A percentile compares a stretch with the other conserved stretches of the same genome.
Conservation (phyloP, 92 coral and sea anemone genomes). For the Metridium senile region DNA sequence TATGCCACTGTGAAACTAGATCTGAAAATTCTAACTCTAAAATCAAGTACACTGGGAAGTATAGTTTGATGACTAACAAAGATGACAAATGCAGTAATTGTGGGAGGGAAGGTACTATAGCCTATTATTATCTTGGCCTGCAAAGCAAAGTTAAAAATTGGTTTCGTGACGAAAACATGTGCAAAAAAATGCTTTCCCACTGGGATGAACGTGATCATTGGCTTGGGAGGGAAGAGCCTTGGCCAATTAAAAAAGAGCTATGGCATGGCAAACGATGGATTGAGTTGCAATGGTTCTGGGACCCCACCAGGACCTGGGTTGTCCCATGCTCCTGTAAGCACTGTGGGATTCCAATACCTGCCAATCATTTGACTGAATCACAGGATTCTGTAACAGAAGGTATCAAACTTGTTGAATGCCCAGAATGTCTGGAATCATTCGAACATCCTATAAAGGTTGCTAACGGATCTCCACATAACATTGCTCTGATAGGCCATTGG, state of each 20-base stretch:
- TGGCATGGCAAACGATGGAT: slow-evolving; percentile 49
- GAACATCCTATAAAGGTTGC: slow-evolving; percentile 29
- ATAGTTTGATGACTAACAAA: slow-evolving; percentile 53
- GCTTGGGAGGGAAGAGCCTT: slow-evolving; percentile 44
- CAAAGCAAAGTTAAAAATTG: slow-evolving; percentile 46
- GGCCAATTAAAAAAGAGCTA: slow-evolving; percentile 29
- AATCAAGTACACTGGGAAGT: slow-evolving; percentile 49
- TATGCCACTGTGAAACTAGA: slow-evolving; percentile 27
- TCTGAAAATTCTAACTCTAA: neutral
- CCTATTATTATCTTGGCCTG: slow-evolving; percentile 33
- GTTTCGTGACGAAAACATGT: slow-evolving; percentile 15
- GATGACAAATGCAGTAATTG: slow-evolving; percentile 52
- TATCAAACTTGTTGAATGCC: slow-evolving; percentile 50
- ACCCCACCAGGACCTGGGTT: slow-evolving; percentile 23
- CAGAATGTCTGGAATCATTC: slow-evolving; percentile 40
- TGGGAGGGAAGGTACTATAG: slow-evolving; percentile 14
- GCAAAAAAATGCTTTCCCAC: slow-evolving; percentile 54
- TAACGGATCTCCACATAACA: slow-evolving; percentile 56
- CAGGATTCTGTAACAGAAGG: slow-evolving; percentile 5
- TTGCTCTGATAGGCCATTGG: slow-evolving; percentile 72
- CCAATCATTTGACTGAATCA: slow-evolving; percentile 37
- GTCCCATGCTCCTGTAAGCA: slow-evolving; percentile 26
- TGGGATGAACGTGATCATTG: slow-evolving; percentile 61
- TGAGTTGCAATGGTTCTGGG: slow-evolving; percentile 51
- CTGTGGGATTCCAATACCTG: slow-evolving; percentile 52